phyloP scores from a whole-genome alignment of 2,113 vertebrate genomes.

The Apteryx mantelli region DNA sequence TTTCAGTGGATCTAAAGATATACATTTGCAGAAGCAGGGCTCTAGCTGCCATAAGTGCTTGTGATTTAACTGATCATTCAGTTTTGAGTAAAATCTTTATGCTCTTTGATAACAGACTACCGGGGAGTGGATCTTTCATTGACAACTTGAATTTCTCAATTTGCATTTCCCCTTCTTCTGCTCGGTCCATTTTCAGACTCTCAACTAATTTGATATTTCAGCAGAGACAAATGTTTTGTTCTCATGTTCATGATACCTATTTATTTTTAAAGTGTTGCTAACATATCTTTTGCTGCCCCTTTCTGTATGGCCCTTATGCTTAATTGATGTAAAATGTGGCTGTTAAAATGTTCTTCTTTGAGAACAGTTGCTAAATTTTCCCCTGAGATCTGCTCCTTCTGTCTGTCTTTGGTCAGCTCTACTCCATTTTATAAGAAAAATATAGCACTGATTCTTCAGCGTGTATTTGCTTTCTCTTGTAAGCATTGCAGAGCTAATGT shows the following conservation, averaged over 20 bases:
- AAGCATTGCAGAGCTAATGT: slow-evolving; percentile 21
- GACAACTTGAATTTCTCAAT: neutral
- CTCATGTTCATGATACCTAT: neutral
- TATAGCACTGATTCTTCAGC: neutral
- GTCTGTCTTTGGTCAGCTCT: slow-evolving; percentile 1
- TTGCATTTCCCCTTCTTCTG: neutral
- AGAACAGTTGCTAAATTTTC: slow-evolving; percentile 23
- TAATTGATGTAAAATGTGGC: slow-evolving; percentile 10
- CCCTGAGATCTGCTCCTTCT: neutral
- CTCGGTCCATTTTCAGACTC: neutral
- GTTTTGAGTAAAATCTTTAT: neutral
- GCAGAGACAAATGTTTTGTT: slow-evolving; percentile 15
- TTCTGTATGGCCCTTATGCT: neutral
- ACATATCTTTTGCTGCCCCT: neutral
- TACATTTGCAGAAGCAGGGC: neutral
- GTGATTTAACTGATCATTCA: neutral
- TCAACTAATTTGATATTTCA: neutral
- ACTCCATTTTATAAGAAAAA: slow-evolving; percentile 2
- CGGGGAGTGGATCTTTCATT: neutral
- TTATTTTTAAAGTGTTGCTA: slow-evolving; percentile 32
- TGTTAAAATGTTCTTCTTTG: slow-evolving; percentile 4
- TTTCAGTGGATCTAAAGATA: neutral
- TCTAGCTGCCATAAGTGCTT: neutral
- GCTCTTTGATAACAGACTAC: neutral
- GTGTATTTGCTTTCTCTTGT: slow-evolving; percentile 17